Conservation (phyloP, 2,113 vertebrate genomes). For the Nyctereutes procyonoides region DNA sequence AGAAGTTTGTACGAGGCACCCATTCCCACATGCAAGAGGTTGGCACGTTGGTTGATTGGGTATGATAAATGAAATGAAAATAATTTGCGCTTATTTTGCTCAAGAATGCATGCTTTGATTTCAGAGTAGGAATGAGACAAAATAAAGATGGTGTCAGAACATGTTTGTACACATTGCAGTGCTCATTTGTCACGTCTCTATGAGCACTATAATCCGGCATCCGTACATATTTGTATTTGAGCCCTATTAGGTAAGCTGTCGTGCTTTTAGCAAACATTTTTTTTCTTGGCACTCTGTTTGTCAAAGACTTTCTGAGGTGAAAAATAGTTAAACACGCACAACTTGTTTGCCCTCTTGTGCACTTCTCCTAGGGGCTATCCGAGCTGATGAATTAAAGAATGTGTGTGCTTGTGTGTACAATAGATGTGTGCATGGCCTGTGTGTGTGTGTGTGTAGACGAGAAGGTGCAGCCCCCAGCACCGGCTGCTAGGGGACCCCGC, state of each 20-base stretch:
- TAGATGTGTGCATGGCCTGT: not conserved
- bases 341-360: not conserved
- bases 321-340: constrained; percentile 45
- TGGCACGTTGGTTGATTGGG: not conserved
- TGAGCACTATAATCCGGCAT: not conserved
- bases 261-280: not conserved
- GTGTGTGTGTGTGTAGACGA: not conserved
- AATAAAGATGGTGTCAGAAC: not conserved
- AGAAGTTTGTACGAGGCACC: not conserved
- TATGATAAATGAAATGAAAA: not conserved
- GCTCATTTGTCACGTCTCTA: not conserved
- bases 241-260: not conserved
- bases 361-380: not conserved
- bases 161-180: not conserved
- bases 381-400: not conserved
- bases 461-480: not conserved
- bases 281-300: not conserved
- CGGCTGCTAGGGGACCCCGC: not conserved
- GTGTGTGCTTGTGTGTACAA: not conserved
- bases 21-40: not conserved
- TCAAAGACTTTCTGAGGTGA: constrained; percentile 50
- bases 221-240: not conserved
- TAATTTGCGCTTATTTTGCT: not conserved
- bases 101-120: constrained; percentile 3
- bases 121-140: not conserved